Evolutionary conservation across 2,113 vertebrate species (phyloP).

Genomic region (Phrynosoma platyrhinos): DNA sequence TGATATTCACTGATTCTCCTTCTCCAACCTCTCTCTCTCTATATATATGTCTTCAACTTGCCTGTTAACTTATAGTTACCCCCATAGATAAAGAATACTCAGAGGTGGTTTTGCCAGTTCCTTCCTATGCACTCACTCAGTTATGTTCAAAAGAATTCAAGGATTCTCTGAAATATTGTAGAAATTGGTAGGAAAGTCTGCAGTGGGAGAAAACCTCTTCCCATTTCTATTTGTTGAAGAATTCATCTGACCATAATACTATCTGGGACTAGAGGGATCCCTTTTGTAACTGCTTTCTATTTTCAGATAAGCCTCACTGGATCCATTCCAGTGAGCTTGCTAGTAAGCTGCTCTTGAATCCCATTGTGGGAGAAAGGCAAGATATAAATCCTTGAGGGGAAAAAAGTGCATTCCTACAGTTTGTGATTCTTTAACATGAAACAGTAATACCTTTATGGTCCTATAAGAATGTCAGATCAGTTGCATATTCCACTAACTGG

Average conservation of each 20-base stretch:
- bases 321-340: background rate
- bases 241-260: background rate
- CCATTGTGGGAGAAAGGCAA: too few species aligned
- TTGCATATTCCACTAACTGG: background rate
- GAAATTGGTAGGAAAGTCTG: too few species aligned
- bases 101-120: too few species aligned
- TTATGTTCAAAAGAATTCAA: background rate
- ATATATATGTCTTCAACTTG: too few species aligned
- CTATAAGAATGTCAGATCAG: background rate
- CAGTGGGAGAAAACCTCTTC: background rate
- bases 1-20: background rate
- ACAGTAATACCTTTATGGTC: background rate
- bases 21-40: background rate
- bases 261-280: constrained; percentile 1
- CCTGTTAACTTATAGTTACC: too few species aligned
- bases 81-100: too few species aligned
- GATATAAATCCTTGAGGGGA: too few species aligned
- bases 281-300: background rate
- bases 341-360: background rate
- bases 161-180: background rate
- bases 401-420: background rate
- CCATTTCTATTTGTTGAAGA: constrained; percentile 4
- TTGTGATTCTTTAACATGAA: background rate
- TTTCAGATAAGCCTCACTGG: background rate
- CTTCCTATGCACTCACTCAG: background rate